These are phyloP conservation scores for Scopus umbretta DNA, from an alignment of 2,113 vertebrate species.

Conservation along the genomic window DNA sequence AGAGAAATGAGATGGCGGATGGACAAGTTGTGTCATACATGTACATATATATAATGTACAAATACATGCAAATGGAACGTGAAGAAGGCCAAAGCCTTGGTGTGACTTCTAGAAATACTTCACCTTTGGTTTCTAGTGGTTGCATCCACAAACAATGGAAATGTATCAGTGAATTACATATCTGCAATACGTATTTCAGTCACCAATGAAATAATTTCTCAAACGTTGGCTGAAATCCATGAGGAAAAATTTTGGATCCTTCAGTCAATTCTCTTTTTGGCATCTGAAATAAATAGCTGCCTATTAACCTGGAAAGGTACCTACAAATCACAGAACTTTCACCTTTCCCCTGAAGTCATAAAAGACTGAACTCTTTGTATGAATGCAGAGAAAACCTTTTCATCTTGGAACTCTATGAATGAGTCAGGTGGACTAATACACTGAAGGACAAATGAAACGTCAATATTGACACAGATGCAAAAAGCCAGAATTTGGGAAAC, in stretches of 20 bases:
- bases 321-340: neutral
- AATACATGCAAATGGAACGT: fast-evolving
- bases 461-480: neutral
- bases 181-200: neutral
- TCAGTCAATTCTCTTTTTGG: neutral
- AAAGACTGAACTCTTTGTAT: neutral
- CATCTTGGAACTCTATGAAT: neutral
- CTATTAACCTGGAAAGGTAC: neutral
- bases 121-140: neutral
- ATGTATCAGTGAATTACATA: neutral
- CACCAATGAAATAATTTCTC: neutral
- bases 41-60: neutral
- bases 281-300: neutral
- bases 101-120: neutral
- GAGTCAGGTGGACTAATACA: neutral
- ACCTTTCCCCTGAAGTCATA: neutral
- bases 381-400: neutral
- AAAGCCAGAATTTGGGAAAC: neutral
- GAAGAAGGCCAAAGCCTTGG: neutral
- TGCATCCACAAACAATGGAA: neutral
- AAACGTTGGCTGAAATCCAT: neutral
- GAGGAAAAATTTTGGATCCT: neutral
- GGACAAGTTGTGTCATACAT: neutral
- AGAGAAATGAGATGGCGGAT: neutral
- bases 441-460: neutral